Base-by-base conservation (phyloP, 2,797 vertebrate genomes). In the Parauchenoglanis punctatus region DNA sequence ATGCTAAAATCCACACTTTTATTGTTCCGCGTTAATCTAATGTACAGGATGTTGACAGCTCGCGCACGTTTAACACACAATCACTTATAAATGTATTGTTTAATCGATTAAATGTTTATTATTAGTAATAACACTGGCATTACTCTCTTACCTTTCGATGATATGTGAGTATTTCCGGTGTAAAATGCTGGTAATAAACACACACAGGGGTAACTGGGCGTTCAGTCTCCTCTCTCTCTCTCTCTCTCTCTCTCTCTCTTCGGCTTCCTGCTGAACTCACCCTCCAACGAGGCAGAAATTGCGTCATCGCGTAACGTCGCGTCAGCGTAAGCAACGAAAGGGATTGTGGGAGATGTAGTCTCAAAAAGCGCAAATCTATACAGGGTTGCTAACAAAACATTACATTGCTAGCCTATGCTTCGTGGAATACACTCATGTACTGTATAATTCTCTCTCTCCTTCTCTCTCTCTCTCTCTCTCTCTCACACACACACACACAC, bases 251-350 rank as follows among this genome's bases (percentile, higher is more conserved):
- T 44, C 8, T 63, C 25, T 13, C 11, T 5, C 40, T 10, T 49
- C 49, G 49, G 18, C 87, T 95, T 95, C 93, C 92, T 92, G 58
- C 86, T n/a, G 89, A 95, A 95, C 94, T 91, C 92, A 94, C 93
- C 95, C 96, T 96, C 96, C 96, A 96, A 96, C 96, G 0, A 93
- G 96, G 94, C 96, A 96, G 70, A 96, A 96, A 95, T 82, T 91
- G 94, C 96, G 95, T 96, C 96, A 96, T 88, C 87, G 67, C 93
- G 93, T 89, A 81, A 89, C 89, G 13, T 44, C 87, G 88, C n/a
- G 54, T 59, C 6, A 56, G 23, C 31, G 46, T 76, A 13, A 12
- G 63, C 72, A 75, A 40, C 28, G 63, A 54, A 81, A 40, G 5
- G 82, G 7, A 17, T 88, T 77, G 8, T 91, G 92, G 92, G 91